These are phyloP conservation scores for Nixonia krombeini DNA, from an alignment of 1,140 invertebrate genomes.

Conservation along the genomic window DNA sequence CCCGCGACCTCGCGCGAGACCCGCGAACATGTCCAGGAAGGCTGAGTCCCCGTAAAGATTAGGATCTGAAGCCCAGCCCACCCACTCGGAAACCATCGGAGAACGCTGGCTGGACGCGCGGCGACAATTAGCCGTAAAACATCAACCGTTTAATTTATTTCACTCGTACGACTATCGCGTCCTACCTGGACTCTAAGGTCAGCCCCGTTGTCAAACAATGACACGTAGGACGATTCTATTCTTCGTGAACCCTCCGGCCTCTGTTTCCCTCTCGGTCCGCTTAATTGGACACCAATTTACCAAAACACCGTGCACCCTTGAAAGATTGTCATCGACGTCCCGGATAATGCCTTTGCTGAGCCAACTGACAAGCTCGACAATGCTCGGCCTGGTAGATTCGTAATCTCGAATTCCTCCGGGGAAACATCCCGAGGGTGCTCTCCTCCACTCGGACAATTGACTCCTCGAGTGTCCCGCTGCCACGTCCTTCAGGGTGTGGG, in stretches of 20 bases:
- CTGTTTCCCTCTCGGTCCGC: constrained; percentile 2
- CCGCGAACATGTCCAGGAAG: constrained; percentile 48
- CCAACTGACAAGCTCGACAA: no score
- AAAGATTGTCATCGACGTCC: no score
- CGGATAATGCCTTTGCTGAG: no score
- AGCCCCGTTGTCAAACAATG: constrained; percentile 18
- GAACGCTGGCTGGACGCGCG: constrained; percentile 37
- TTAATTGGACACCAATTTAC: neutral
- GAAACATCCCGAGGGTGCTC: no score
- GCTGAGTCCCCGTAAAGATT: constrained; percentile 64
- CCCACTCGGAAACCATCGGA: constrained; percentile 58
- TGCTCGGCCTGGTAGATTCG: no score
- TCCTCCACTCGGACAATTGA: no score
- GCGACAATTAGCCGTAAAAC: constrained; percentile 65
- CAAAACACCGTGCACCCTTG: neutral
- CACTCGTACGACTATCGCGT: constrained; percentile 30
- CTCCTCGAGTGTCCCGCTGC: no score
- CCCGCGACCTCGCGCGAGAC: constrained; percentile 26
- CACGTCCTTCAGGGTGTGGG: no score
- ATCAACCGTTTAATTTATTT: constrained; percentile 56
- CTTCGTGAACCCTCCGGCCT: neutral
- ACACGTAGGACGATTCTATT: neutral
- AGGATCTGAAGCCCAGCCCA: constrained; percentile 64
- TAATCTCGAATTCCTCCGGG: no score
- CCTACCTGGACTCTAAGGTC: constrained; percentile 22